Conservation (phyloP, 2,113 vertebrate species). For the Callopanchax toddi region DNA sequence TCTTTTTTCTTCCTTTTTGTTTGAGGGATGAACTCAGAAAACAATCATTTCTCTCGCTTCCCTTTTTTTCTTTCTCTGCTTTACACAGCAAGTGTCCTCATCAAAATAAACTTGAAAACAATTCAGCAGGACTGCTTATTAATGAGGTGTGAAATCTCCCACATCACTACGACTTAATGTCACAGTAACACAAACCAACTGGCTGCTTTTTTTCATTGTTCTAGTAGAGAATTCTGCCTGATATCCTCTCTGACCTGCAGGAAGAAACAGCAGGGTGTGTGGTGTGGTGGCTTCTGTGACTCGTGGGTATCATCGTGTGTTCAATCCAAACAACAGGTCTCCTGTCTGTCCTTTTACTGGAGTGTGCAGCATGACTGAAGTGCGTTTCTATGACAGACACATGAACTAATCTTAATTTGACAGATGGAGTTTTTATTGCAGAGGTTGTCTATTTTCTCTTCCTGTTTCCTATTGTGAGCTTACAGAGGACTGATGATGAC, state of each 20-base stretch:
- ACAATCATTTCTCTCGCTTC: constrained; percentile 70
- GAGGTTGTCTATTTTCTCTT: constrained; percentile 59
- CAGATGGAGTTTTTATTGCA: constrained; percentile 67
- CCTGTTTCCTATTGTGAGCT: constrained; percentile 51
- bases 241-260: constrained; percentile 48
- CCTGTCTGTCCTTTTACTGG: constrained; percentile 62
- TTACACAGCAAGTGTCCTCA: constrained; percentile 72
- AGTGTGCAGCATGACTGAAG: constrained; percentile 72
- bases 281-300: constrained; percentile 44
- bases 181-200: constrained; percentile 65
- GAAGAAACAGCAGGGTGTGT: constrained; percentile 38
- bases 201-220: constrained; percentile 77
- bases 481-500: constrained; percentile 58
- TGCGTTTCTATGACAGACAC: constrained; percentile 69
- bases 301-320: constrained; percentile 55
- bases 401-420: constrained; percentile 65
- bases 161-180: constrained; percentile 61
- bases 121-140: constrained; percentile 71
- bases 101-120: constrained; percentile 71
- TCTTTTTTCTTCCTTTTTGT: constrained; percentile 49
- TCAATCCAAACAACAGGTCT: constrained; percentile 54
- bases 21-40: constrained; percentile 69
- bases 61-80: constrained; percentile 56
- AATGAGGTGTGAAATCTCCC: constrained; percentile 64
- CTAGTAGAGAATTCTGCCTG: constrained; percentile 56